Evolutionary conservation across 1,140 invertebrate species (phyloP).

Genomic region (Achroia grisella): DNA sequence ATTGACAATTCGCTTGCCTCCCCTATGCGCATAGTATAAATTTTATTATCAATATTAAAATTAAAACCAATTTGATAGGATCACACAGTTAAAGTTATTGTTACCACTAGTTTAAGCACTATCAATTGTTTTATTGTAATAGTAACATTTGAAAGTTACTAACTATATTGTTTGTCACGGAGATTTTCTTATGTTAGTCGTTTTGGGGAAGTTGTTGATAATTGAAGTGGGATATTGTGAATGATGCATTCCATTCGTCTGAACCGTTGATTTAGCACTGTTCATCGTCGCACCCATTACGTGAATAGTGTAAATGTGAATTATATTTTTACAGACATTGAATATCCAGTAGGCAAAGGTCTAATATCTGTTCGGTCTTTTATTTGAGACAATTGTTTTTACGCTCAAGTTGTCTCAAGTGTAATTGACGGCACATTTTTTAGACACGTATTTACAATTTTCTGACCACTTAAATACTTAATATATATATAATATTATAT

Average conservation of each 20-base stretch:
- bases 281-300: conserved; percentile 53
- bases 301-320: conserved; percentile 26
- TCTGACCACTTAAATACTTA: conserved; percentile 28
- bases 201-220: conserved; percentile 38
- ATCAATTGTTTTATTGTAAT: conserved; percentile 58
- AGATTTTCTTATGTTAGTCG: conserved; percentile 39
- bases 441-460: conserved; percentile 23
- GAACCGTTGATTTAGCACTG: conserved; percentile 49
- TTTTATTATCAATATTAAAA: conserved; percentile 12
- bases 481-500: conserved; percentile 2
- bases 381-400: conserved; percentile 3
- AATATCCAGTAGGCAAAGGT: conserved; percentile 18
- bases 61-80: conserved; percentile 30
- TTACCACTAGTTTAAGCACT: conserved; percentile 69
- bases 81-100: conserved; percentile 62
- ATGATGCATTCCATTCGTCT: conserved; percentile 64
- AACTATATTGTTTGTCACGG: conserved; percentile 31
- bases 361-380: neutral
- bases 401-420: neutral
- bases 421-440: neutral
- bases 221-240: conserved; percentile 48
- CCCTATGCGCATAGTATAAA: neutral
- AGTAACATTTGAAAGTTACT: conserved; percentile 36
- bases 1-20: conserved; percentile 10
- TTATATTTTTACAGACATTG: conserved; percentile 41